These are phyloP conservation scores for Macroteleia sp. DNA, from an alignment of 2,888 invertebrate genomes.

Conservation along the genomic window DNA sequence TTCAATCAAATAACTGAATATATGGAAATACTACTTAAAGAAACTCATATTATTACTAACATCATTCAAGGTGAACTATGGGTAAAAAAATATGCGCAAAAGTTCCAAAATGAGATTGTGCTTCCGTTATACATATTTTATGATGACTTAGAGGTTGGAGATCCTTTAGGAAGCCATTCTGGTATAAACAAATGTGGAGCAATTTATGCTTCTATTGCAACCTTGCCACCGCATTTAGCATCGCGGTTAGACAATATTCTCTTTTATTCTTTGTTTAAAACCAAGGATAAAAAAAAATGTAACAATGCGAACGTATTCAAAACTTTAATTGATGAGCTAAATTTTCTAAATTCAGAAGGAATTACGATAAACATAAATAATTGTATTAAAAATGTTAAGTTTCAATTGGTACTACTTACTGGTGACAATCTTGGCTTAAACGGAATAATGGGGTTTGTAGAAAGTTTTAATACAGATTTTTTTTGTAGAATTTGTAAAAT, in stretches of 20 bases:
- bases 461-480: slow-evolving; percentile 24
- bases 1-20: not conserved
- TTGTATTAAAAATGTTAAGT: not conserved
- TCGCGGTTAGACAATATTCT: not conserved
- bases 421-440: slow-evolving; percentile 45
- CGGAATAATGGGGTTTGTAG: slow-evolving; percentile 15
- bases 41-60: not conserved
- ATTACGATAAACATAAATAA: slow-evolving; percentile 4
- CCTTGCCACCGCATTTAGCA: not conserved
- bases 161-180: slow-evolving; percentile 5
- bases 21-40: not conserved
- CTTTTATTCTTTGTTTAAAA: not conserved
- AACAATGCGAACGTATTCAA: not conserved
- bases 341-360: slow-evolving; percentile 11
- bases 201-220: slow-evolving; percentile 2
- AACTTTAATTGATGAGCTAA: slow-evolving; percentile 14
- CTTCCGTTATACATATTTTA: not conserved
- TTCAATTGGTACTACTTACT: slow-evolving; percentile 25
- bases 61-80: not conserved
- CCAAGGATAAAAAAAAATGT: not conserved
- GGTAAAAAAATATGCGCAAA: not conserved
- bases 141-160: not conserved
- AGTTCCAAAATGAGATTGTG: not conserved
- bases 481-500: slow-evolving; percentile 32
- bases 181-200: slow-evolving; percentile 1